Base-by-base conservation (phyloP, 2,888 invertebrate species). In the Rhamphomyia laevipes region DNA sequence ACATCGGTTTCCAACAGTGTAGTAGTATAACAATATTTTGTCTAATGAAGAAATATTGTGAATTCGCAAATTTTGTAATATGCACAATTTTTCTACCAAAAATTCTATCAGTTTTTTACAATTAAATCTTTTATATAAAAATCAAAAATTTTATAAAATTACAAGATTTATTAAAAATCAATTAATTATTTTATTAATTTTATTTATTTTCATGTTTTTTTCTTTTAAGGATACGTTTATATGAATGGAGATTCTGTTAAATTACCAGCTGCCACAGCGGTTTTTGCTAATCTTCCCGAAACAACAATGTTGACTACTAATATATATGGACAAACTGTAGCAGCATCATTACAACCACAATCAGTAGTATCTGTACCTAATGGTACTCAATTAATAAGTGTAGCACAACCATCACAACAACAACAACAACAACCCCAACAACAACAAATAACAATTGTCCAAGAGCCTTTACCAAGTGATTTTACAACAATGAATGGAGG, bases 211-310 rank as follows among this genome's bases (percentile, higher is more conserved):
- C n/a, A n/a, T n/a, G n/a, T n/a, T n/a, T n/a, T n/a, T n/a, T n/a
- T n/a, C n/a, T n/a, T n/a, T n/a, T n/a, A n/a, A 80, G 84, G 82
- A 71, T 80, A 80, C 76, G 81, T 81, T 75, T 84, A 81, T 78
- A 84, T 85, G 84, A 85, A 84, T 81, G 84, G 84, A 77, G 84
- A 84, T 77, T 77, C 82, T 74, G 81, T 80, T 71, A 82, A 82
- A 76, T 77, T 79, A 75, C 79, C 79, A 72, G 76, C 79, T 73
- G 80, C 78, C 77, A 59, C 61, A 51, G 78, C 78, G 74, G 77
- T 78, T 66, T 81, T 77, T 71, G 72, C 77, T 69, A 75, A 77
- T 75, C 77, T 79, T 77, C 78, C 81, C 76, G 81, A 82, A 68
- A 71, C 77, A 63, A 71, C 77, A 63, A 73, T 77, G 71, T 59